Base-by-base conservation (phyloP, 2,888 invertebrate genomes). In the Lucinisca nassula region DNA sequence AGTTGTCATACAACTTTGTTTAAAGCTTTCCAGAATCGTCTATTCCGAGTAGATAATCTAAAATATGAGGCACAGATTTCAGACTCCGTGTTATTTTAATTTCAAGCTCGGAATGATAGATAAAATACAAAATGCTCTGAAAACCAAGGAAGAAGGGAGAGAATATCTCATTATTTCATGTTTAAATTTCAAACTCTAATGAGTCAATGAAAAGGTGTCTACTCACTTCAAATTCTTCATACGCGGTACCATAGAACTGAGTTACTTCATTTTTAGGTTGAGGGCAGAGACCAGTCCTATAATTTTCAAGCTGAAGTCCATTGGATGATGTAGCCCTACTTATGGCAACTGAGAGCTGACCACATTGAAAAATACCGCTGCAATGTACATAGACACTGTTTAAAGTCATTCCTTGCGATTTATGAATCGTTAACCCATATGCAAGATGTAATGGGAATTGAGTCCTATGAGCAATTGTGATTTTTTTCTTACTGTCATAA, bases 331-430 rank as follows among this genome's bases (percentile, higher is more conserved):
- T 74, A 27, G 80, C 79, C 37, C 84, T 77, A 12, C 87, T 79
- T 51, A 87, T 32, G 1, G 87, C 84, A 24, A 84, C 87, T 27
- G 87, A 87, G 0, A 87, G 35, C 40, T 87, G 87, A 0, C 84
- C 87, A 38, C 77, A 8, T 6, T 10, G 14, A 67, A 67, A 67
- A 4, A 58, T 58, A 27, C 58, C 27, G 27, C 27, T 27, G 58
- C 58, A 58, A 27, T 58, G 58, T 2, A 58, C 58, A 58, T 6
- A 4, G 8, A 58, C 58, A 58, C 24, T 8, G 6, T 58, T 27
- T 12, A 58, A 27, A 27, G 58, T 58, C 58, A 58, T 58, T 58
- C 58, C 58, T 27, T 58, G 58, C 4, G 58, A n/a, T 58, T 58
- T 58, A 14, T 58, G 58, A 6, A 58, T 58, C 1, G 58, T 58